These are phyloP conservation scores for Macrophya annulata DNA, from an alignment of 2,888 invertebrate genomes.

Conservation along the genomic window DNA sequence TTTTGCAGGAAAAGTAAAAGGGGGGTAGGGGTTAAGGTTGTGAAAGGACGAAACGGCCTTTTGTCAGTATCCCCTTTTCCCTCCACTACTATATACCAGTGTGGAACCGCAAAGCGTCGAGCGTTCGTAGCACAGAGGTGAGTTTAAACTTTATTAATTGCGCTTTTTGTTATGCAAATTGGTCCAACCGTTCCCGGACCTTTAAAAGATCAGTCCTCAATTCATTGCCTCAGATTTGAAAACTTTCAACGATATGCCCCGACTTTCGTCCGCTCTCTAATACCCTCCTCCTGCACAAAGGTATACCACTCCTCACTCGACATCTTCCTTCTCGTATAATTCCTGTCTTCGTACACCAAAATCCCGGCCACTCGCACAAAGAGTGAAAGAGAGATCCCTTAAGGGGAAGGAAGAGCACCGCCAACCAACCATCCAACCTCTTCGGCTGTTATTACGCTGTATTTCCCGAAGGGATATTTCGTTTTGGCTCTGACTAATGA, in stretches of 20 bases:
- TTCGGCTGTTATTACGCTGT: slow-evolving; percentile 66
- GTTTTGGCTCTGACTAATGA: slow-evolving; percentile 63
- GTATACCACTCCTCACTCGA: slow-evolving; percentile 30
- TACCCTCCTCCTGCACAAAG: slow-evolving; percentile 7
- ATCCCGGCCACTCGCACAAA: slow-evolving; percentile 36
- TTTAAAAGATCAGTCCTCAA: slow-evolving; percentile 73
- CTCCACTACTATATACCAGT: slow-evolving; percentile 29
- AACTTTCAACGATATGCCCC: slow-evolving; percentile 65
- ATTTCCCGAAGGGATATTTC: slow-evolving; percentile 71
- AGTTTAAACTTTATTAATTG: slow-evolving; percentile 77
- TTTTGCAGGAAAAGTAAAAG: slow-evolving; percentile 16
- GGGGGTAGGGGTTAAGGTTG: slow-evolving; percentile 23
- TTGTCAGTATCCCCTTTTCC: slow-evolving; percentile 69
- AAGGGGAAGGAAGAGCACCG: not conserved
- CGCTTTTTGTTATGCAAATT: slow-evolving; percentile 79
- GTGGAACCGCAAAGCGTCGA: slow-evolving; percentile 29
- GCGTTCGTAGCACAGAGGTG: slow-evolving; percentile 37
- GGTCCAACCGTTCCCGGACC: slow-evolving; percentile 63
- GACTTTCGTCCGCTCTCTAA: not conserved
- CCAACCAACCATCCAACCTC: slow-evolving; percentile 23
- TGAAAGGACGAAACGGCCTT: slow-evolving; percentile 77
- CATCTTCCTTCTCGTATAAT: slow-evolving; percentile 33
- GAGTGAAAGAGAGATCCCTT: slow-evolving; percentile 47
- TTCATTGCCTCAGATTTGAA: slow-evolving; percentile 70
- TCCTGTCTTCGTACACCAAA: slow-evolving; percentile 28